A percentile compares a stretch with the other conserved stretches of the same genome.
phyloP scores from a whole-genome alignment of 2,113 vertebrate genomes.

The Kryptolebias marmoratus region DNA sequence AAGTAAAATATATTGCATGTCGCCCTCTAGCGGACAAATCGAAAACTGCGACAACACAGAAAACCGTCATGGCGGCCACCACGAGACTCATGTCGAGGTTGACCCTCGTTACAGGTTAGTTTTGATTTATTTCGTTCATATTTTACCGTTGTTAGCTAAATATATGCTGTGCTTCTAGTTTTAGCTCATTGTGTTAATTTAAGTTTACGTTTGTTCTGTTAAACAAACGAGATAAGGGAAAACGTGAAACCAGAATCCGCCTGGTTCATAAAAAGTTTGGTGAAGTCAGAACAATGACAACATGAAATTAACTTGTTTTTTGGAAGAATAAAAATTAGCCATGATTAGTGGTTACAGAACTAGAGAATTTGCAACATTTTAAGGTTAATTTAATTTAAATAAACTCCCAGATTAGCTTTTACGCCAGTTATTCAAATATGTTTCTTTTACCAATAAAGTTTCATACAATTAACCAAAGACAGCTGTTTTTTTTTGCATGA shows the following conservation, averaged over 20 bases:
- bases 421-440: too few species aligned
- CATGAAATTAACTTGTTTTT: too few species aligned
- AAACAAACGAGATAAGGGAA: background rate
- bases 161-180: too few species aligned
- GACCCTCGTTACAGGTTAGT: conserved; percentile 80
- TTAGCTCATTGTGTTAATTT: background rate
- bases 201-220: background rate
- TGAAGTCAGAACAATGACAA: background rate
- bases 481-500: too few species aligned
- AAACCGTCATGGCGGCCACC: conserved; percentile 69
- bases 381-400: too few species aligned
- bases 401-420: too few species aligned
- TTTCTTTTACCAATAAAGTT: too few species aligned
- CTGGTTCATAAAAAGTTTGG: background rate
- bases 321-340: too few species aligned
- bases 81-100: conserved; percentile 75
- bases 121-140: background rate
- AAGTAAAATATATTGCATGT: background rate
- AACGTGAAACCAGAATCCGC: background rate
- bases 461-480: too few species aligned
- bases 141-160: too few species aligned
- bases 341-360: too few species aligned
- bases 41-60: conserved; percentile 22
- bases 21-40: conserved; percentile 19
- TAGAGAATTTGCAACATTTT: too few species aligned